phyloP scores from a whole-genome alignment of 2,113 vertebrate species.

The Melanotaenia duboulayi region DNA sequence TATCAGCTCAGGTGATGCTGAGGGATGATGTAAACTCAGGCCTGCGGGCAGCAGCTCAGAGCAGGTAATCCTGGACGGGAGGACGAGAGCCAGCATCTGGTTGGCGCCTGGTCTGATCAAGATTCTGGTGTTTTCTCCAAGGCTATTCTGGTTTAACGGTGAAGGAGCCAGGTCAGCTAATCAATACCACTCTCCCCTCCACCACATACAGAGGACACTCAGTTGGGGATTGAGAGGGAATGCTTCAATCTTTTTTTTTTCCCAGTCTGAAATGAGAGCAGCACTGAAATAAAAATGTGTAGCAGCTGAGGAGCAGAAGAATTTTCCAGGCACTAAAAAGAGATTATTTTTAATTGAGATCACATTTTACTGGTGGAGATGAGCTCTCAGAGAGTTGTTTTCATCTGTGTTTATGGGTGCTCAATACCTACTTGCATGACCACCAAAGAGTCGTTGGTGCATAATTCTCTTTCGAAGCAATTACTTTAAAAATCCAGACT shows the following conservation, averaged over 20 bases:
- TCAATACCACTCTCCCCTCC: conserved; percentile 48
- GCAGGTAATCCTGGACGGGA: conserved; percentile 41
- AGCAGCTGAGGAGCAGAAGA: conserved; percentile 18
- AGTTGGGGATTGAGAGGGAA: conserved; percentile 21
- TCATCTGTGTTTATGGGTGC: conserved; percentile 47
- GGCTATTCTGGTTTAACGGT: conserved; percentile 26
- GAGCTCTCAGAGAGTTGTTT: conserved; percentile 35
- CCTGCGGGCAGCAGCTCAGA: conserved; percentile 38
- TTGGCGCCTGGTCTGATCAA: conserved; percentile 47
- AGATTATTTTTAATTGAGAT: conserved; percentile 53
- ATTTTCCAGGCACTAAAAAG: conserved; percentile 6
- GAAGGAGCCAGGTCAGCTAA: conserved; percentile 63
- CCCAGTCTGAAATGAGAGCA: conserved; percentile 12
- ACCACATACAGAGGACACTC: conserved; percentile 17
- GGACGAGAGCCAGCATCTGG: not conserved
- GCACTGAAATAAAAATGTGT: conserved; percentile 27
- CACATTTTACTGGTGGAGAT: conserved; percentile 12
- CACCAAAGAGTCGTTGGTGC: conserved; percentile 15
- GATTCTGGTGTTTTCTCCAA: conserved; percentile 64
- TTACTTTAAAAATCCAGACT: conserved; percentile 67
- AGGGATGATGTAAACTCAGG: conserved; percentile 15
- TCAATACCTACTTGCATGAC: conserved; percentile 34
- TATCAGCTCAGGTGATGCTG: conserved; percentile 41
- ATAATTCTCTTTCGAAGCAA: conserved; percentile 51
- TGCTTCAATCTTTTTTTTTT: conserved; percentile 30